phyloP scores from a whole-genome alignment of 2,888 invertebrate species.

The Iselma pallidipennis region DNA sequence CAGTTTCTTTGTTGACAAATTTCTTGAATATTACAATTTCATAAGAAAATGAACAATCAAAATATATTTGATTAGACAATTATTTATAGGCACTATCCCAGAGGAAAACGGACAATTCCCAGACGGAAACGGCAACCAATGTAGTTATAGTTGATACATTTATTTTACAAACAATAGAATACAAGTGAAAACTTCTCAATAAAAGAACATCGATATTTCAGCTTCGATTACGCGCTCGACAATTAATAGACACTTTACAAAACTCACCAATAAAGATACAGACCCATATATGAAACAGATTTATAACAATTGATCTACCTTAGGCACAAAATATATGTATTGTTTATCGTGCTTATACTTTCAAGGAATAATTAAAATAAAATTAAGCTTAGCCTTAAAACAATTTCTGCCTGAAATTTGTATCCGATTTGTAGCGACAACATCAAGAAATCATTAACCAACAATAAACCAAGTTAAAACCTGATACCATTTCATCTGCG shows the following conservation, averaged over 20 bases:
- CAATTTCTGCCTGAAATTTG: neutral
- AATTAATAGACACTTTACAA: too few relatives aligned
- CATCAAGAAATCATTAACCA: neutral
- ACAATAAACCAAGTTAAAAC: slow-evolving; percentile 4
- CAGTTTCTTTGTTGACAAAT: neutral
- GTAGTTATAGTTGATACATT: neutral
- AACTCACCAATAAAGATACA: neutral
- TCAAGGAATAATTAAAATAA: too few relatives aligned
- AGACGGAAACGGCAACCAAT: neutral
- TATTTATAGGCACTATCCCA: neutral
- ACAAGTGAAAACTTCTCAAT: neutral
- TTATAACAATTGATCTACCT: neutral
- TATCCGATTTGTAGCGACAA: neutral
- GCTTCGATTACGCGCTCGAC: neutral
- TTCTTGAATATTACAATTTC: neutral
- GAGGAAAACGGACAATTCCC: neutral
- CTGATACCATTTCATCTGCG: slow-evolving; percentile 20
- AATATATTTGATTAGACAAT: neutral
- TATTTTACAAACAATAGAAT: neutral
- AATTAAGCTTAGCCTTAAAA: too few relatives aligned
- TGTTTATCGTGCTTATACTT: too few relatives aligned
- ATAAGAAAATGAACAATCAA: neutral
- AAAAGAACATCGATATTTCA: neutral
- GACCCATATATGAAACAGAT: neutral
- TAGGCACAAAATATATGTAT: too few relatives aligned